Evolutionary conservation across 92 coral and sea anemone species (phyloP).

Genomic region (Paramuricea clavata): DNA sequence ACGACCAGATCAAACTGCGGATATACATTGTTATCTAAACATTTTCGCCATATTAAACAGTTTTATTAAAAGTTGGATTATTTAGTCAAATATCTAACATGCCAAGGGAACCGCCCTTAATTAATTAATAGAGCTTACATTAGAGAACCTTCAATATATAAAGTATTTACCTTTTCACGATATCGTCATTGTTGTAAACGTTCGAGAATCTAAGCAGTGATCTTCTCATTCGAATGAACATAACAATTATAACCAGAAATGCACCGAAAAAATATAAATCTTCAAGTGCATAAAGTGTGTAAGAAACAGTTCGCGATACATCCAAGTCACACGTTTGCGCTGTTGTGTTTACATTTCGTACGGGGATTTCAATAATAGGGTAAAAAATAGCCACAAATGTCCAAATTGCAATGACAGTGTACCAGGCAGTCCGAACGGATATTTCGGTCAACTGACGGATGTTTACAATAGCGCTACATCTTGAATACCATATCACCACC

Average conservation of each 20-base stretch:
- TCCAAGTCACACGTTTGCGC: conserved; percentile 4
- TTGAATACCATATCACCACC: conserved; percentile 37
- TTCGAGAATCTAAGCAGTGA: conserved; percentile 24
- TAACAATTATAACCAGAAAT: conserved; percentile 9
- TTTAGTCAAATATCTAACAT: too few relatives aligned
- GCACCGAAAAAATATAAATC: conserved; percentile 26
- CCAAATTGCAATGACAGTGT: conserved; percentile 24
- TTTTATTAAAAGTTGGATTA: too few relatives aligned
- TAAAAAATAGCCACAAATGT: conserved; percentile 10
- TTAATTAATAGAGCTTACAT: too few relatives aligned
- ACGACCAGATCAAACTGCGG: too few relatives aligned
- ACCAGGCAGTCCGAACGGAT: background rate
- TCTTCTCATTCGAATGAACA: conserved; percentile 37
- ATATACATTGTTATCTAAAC: too few relatives aligned
- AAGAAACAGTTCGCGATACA: background rate
- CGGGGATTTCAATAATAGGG: conserved; percentile 32
- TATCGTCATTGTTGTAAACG: conserved; percentile 17
- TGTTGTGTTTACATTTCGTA: conserved; percentile 25
- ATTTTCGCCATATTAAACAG: too few relatives aligned
- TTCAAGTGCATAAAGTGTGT: conserved; percentile 27
- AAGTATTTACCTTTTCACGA: background rate
- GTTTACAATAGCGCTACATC: conserved; percentile 28
- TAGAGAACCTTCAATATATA: background rate
- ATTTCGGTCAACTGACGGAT: background rate
- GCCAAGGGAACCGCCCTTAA: too few relatives aligned